Conservation (phyloP, 2,888 invertebrate genomes). For the Tuta absoluta region DNA sequence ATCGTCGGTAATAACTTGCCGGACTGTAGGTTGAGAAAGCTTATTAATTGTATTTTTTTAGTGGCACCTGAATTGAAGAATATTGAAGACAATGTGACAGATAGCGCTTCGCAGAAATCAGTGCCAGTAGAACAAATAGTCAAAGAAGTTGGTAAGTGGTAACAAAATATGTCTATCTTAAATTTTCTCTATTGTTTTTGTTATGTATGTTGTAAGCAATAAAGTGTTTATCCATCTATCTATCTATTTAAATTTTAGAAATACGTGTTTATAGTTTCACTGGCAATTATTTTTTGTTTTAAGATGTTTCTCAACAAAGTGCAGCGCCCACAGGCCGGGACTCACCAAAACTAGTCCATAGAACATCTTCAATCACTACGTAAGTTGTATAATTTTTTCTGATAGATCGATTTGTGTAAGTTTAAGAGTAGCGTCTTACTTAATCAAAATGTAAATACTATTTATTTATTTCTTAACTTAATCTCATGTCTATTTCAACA, state of each 20-base stretch:
- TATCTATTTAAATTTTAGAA: no score
- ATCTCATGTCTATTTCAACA: no score
- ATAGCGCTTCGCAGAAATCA: constrained; percentile 57
- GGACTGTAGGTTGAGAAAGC: no score
- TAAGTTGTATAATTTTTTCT: constrained; percentile 60
- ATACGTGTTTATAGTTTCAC: no score
- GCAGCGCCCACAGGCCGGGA: constrained; percentile 47
- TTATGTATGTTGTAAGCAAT: no score
- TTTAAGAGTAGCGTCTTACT: not conserved
- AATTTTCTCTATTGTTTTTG: no score
- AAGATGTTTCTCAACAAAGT: constrained; percentile 63
- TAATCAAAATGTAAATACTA: no score
- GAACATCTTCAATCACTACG: constrained; percentile 81
- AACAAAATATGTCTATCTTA: no score
- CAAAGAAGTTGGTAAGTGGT: constrained; percentile 63
- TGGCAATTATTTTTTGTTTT: constrained; percentile 30
- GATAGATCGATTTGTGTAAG: not conserved
- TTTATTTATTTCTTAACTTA: no score
- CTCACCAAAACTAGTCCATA: constrained; percentile 80
- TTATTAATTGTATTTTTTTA: constrained; percentile 25
- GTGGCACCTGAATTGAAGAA: constrained; percentile 51
- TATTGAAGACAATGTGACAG: constrained; percentile 52
- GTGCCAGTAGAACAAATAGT: constrained; percentile 66
- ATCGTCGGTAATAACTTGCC: no score
- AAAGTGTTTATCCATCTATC: no score